Conservation (phyloP, 2,888 invertebrate species). For the Teleiodes luculella region DNA sequence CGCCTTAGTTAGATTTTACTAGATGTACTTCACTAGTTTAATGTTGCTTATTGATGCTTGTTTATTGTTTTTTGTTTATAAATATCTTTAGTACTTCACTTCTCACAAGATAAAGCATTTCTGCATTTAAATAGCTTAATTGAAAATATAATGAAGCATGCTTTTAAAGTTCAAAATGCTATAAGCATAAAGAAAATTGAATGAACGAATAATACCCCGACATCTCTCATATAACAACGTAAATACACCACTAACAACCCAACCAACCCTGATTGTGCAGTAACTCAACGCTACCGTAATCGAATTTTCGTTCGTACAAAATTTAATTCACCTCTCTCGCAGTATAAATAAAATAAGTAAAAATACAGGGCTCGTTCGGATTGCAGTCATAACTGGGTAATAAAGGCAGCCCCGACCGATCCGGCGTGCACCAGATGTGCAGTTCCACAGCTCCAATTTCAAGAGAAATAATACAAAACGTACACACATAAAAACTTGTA, state of each 20-base stretch:
- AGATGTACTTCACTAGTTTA: too few relatives aligned
- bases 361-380: conserved; percentile 49
- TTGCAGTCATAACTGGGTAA: conserved; percentile 67
- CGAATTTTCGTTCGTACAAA: conserved; percentile 39
- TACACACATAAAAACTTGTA: conserved; percentile 49
- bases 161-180: too few relatives aligned
- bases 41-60: too few relatives aligned
- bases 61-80: too few relatives aligned
- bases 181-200: background rate
- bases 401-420: conserved; percentile 46
- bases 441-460: conserved; percentile 59
- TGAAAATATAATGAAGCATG: too few relatives aligned
- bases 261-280: conserved; percentile 4
- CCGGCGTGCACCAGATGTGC: conserved; percentile 59
- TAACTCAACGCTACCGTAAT: conserved; percentile 23
- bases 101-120: too few relatives aligned
- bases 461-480: conserved; percentile 54
- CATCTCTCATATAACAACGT: background rate
- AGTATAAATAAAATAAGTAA: conserved; percentile 56
- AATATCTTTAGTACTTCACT: too few relatives aligned
- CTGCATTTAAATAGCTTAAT: too few relatives aligned
- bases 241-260: conserved; percentile 8
- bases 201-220: background rate
- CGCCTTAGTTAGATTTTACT: background rate
- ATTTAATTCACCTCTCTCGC: conserved; percentile 49